Evolutionary conservation across 2,113 vertebrate genomes (phyloP).

Genomic region (Perca flavescens): DNA sequence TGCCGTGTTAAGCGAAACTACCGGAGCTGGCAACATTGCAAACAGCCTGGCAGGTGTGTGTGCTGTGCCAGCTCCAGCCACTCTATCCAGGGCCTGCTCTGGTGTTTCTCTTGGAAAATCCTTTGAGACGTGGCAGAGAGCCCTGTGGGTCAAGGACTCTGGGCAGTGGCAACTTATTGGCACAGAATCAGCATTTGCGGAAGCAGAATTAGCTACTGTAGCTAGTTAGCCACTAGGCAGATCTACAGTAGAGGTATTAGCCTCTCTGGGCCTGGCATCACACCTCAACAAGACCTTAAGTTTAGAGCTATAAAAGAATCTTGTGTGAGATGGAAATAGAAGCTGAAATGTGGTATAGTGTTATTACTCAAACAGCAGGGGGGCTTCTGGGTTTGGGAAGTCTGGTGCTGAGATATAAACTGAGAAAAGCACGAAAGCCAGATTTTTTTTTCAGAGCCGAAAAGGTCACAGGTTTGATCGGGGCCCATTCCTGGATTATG

Average conservation of each 20-base stretch:
- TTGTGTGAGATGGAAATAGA: constrained; percentile 57
- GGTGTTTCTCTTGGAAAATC: constrained; percentile 66
- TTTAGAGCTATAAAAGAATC: constrained; percentile 55
- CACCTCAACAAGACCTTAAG: constrained; percentile 23
- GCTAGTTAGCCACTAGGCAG: constrained; percentile 5
- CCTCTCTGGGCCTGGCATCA: constrained; percentile 33
- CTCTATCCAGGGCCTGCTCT: constrained; percentile 29
- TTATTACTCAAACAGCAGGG: constrained; percentile 38
- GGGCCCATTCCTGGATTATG: constrained; percentile 56
- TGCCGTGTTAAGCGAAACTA: constrained; percentile 64
- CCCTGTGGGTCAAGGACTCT: constrained; percentile 41
- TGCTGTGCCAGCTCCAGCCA: constrained; percentile 43
- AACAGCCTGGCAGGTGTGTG: constrained; percentile 57
- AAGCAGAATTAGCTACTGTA: constrained; percentile 37
- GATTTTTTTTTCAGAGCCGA: constrained; percentile 22
- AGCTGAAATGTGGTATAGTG: constrained; percentile 31
- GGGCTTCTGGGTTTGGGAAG: constrained; percentile 17
- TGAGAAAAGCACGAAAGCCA: constrained; percentile 21
- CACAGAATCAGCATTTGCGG: constrained; percentile 20
- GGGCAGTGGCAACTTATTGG: constrained; percentile 35
- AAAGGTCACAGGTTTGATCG: constrained; percentile 43
- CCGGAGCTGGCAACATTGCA: constrained; percentile 55
- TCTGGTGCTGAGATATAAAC: constrained; percentile 22
- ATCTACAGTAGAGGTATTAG: not conserved
- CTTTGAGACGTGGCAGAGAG: constrained; percentile 26